Conservation (phyloP, 92 coral and sea anemone genomes). For the Muricea muricata region DNA sequence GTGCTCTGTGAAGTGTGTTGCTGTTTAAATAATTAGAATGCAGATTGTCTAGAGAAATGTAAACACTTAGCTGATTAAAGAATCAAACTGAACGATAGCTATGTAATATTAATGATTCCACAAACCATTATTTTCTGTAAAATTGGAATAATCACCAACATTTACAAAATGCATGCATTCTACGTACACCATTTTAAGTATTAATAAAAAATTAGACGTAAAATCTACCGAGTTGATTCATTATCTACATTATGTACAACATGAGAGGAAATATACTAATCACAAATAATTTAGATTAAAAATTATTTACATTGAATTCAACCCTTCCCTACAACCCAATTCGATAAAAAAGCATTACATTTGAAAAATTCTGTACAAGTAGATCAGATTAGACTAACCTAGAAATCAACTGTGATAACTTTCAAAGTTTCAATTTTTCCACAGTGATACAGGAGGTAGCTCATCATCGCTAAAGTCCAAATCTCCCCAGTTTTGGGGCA, state of each 20-base stretch:
- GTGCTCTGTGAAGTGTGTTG: slow-evolving; percentile 3
- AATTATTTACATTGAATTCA: not conserved
- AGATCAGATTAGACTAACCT: not conserved
- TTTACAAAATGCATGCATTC: no score
- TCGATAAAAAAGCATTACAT: not conserved
- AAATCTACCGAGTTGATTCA: not conserved
- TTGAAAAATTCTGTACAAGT: not conserved
- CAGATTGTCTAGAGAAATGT: not conserved
- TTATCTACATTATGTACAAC: no score
- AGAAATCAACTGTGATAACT: not conserved
- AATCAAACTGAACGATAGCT: no score
- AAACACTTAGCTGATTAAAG: not conserved
- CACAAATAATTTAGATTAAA: not conserved
- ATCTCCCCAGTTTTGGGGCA: slow-evolving; percentile 74
- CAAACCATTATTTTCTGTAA: no score
- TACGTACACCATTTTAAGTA: not conserved
- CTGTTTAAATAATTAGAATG: not conserved
- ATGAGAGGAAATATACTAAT: not conserved
- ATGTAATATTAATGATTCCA: no score
- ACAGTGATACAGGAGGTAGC: slow-evolving; percentile 51
- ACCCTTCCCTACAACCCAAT: not conserved
- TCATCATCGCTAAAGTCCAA: slow-evolving; percentile 73
- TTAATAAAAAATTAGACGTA: not conserved
- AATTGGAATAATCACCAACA: no score
- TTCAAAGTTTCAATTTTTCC: slow-evolving; percentile 36